Percentiles rank a stretch among this genome's conserved stretches.
Evolutionary conservation across 2,797 vertebrate species (phyloP).

Genomic region (Pangasius macronema): DNA sequence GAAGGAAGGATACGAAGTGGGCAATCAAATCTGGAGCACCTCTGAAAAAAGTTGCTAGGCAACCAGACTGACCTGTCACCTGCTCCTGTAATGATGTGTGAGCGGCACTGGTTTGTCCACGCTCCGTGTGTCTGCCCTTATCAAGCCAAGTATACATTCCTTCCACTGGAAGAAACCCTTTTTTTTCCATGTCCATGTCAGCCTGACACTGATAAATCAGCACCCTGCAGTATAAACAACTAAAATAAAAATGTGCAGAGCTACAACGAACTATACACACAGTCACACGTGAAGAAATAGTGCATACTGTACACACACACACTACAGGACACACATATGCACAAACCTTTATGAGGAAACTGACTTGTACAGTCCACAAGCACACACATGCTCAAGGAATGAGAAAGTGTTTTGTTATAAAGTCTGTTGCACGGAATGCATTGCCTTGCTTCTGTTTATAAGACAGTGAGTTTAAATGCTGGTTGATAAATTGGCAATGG

Average conservation of each 20-base stretch:
- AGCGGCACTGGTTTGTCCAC: slow-evolving; percentile 31
- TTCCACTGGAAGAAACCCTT: slow-evolving; percentile 44
- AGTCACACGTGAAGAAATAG: not conserved
- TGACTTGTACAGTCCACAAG: not conserved
- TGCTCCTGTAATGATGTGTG: slow-evolving; percentile 44
- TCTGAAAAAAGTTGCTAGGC: slow-evolving; percentile 49
- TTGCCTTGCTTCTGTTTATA: slow-evolving; percentile 21
- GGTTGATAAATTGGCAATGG: slow-evolving; percentile 11
- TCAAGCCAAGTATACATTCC: slow-evolving; percentile 48
- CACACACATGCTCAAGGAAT: not conserved
- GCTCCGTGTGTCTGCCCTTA: slow-evolving; percentile 29
- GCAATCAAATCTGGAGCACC: slow-evolving; percentile 42
- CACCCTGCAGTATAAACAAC: slow-evolving; percentile 12
- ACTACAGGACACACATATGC: not conserved
- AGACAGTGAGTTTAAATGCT: slow-evolving; percentile 11
- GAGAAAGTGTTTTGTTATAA: not conserved
- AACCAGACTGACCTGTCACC: slow-evolving; percentile 49
- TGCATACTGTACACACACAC: not conserved
- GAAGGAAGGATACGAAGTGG: not conserved
- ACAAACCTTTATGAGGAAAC: slow-evolving; percentile 3
- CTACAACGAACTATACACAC: slow-evolving; percentile 9
- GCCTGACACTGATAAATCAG: slow-evolving; percentile 21
- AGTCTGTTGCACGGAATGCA: not conserved
- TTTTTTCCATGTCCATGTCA: slow-evolving; percentile 18
- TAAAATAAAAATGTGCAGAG: not conserved